Evolutionary conservation across 2,113 vertebrate species (phyloP).

Genomic region (Malurus cyaneus): DNA sequence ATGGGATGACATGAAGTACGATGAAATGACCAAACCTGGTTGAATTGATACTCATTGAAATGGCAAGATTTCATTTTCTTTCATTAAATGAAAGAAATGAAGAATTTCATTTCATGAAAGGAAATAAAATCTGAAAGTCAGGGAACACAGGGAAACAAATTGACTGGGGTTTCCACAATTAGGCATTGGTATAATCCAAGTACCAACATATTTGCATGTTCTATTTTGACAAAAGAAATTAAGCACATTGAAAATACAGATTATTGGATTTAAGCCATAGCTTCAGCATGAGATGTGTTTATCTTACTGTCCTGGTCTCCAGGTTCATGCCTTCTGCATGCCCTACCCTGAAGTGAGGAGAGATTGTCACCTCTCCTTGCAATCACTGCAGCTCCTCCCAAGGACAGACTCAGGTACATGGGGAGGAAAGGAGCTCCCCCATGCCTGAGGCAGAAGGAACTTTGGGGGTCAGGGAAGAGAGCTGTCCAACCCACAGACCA

Average conservation of each 20-base stretch:
- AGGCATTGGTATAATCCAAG: not conserved
- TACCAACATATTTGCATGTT: not conserved
- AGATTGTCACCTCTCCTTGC: not conserved
- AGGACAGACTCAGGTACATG: fast-evolving
- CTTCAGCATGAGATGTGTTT: not conserved
- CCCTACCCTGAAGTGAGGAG: not conserved
- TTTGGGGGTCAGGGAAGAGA: not conserved
- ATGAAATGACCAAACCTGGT: not conserved
- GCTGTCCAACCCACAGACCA: not conserved
- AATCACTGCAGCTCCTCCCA: fast-evolving
- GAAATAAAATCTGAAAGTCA: not conserved
- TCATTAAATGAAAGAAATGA: not conserved
- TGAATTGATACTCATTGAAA: not conserved
- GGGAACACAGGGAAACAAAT: not conserved
- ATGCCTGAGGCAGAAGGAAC: not conserved
- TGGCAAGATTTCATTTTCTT: not conserved
- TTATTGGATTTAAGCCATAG: not conserved
- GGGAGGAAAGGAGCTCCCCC: not conserved
- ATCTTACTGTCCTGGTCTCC: not conserved
- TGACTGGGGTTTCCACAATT: not conserved
- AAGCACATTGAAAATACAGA: not conserved
- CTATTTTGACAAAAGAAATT: not conserved
- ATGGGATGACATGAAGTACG: not conserved
- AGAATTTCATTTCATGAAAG: not conserved
- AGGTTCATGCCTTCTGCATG: not conserved